Evolutionary conservation across 2,113 vertebrate genomes (phyloP), one percentile per base, ranked within the genome.

Genomic region (Falcunculus frontatus): DNA sequence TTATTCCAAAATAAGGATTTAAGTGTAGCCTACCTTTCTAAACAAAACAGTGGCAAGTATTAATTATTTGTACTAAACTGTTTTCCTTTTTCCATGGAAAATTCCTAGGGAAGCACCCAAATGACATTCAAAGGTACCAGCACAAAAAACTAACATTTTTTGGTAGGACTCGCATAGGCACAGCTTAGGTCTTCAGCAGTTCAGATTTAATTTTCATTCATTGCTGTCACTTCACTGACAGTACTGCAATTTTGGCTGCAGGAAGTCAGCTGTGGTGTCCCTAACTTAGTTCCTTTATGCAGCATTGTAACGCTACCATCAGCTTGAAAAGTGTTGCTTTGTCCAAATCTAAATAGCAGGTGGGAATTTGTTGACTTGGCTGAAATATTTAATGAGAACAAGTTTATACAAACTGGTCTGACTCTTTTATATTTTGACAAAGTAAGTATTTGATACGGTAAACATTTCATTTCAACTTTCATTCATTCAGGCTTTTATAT

Each of bases 381-480:
- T 91, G 80, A 86, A 93, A 86, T 67, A 39, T 30, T 47, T 78
- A 82, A 67, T 60, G 41, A 69, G 84, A 96, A 77, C 53, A 89
- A 74, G 19, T 70, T 84, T 47, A 67, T 55, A 84, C 47, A 83
- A 95, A 93, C 27, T 5, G 3, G 25, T 70, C 52, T 90, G 47
- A 77, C 68, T 84, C 27, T 62, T 62, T 59, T 42, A 16, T 55
- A 67, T 86, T 90, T 93, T 84, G 76, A 83, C 62, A 80, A 91
- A 81, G 41, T 62, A 89, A 87, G 57, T 89, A 84, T 69, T 95
- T 90, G 76, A 81, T 89, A 92, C 55, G 72, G 65, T 63, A 96
- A 95, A 90, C 25, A 80, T 81, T 94, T 93, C 16, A 62, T 88
- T 97, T 93, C 86, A 77, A 88, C 60, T 93, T 95, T 62, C 57